Evolutionary conservation across 2,888 invertebrate species (phyloP), one percentile per base, ranked within the genome.

Genomic region (Pristionchus fissidentatus): DNA sequence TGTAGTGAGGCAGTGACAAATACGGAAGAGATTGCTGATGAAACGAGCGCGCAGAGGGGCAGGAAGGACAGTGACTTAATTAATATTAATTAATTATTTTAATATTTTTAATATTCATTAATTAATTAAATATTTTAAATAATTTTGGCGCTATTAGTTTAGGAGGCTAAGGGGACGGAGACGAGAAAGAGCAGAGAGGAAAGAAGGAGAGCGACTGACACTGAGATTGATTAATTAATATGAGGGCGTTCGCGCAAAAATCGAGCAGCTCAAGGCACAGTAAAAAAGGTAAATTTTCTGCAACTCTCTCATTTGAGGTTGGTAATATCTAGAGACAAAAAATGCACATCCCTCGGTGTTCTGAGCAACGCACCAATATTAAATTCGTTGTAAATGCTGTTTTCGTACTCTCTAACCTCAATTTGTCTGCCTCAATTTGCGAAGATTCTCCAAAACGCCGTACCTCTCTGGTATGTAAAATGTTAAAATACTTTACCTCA

Each of bases 41-140:
- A 22, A 15, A 38, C 38, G 2, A 57, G 57, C 3, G 79, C 49
- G 26, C 26, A 0, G 1, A 79, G 57, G 15, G 79, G 79, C 3
- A 79, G 10, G 79, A 79, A 57, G 26, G 79, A 38, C n/a, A 77
- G 75, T 7, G 75, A 49, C 75, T 77, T 46, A 29, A 49, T n/a
- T n/a, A n/a, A n/a, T n/a, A n/a, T n/a, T n/a, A n/a, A n/a, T n/a
- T n/a, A n/a, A n/a, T n/a, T n/a, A n/a, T n/a, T n/a, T n/a, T n/a
- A n/a, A n/a, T n/a, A n/a, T n/a, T n/a, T n/a, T n/a, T n/a, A n/a
- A n/a, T n/a, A n/a, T n/a, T n/a, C n/a, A n/a, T n/a, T 49, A 49
- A 15, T 49, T 49, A 49, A 15, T 49, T 49, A 49, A 15, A 15
- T 49, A 49, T 49, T 49, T 49, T 49, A 10, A 49, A 15, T 19